Percentiles rank a stretch among this genome's conserved stretches.
These are phyloP conservation scores for Patagioenas fasciata DNA, from an alignment of 2,113 vertebrate species.

Conservation along the genomic window DNA sequence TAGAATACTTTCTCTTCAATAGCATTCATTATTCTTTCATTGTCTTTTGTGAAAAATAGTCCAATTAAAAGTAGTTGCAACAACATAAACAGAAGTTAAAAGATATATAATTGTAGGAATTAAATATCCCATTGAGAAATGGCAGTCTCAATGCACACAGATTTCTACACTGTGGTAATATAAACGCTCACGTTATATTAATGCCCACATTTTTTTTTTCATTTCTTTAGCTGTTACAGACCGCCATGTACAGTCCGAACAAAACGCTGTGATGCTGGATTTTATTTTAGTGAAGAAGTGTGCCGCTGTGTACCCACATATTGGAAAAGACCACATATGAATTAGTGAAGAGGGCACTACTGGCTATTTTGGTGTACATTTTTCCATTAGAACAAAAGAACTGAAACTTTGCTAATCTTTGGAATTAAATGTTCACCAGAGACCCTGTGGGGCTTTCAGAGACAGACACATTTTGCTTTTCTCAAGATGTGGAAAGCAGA, in stretches of 20 bases:
- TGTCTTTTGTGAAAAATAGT: background rate
- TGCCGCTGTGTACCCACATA: constrained; percentile 93
- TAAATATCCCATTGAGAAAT: background rate
- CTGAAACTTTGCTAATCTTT: constrained; percentile 50
- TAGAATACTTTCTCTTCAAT: background rate
- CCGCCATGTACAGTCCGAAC: constrained; percentile 84
- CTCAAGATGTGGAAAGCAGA: constrained; percentile 51
- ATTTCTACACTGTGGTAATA: background rate
- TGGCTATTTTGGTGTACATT: constrained; percentile 9
- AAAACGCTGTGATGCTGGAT: constrained; percentile 84
- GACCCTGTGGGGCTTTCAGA: constrained; percentile 50
- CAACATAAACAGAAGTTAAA: background rate
- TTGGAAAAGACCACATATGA: constrained; percentile 85
- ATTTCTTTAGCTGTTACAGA: constrained; percentile 83
- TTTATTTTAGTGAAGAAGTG: constrained; percentile 93
- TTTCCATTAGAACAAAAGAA: constrained; percentile 39
- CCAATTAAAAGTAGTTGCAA: background rate
- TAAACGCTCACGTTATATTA: background rate
- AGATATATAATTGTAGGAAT: background rate
- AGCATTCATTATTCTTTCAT: background rate
- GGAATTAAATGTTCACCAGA: constrained; percentile 71
- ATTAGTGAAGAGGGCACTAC: constrained; percentile 45
- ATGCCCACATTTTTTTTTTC: background rate
- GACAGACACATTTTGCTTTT: constrained; percentile 51
- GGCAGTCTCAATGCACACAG: background rate